Base-by-base conservation (phyloP, 2,797 vertebrate species). In the Trematocara caparti region DNA sequence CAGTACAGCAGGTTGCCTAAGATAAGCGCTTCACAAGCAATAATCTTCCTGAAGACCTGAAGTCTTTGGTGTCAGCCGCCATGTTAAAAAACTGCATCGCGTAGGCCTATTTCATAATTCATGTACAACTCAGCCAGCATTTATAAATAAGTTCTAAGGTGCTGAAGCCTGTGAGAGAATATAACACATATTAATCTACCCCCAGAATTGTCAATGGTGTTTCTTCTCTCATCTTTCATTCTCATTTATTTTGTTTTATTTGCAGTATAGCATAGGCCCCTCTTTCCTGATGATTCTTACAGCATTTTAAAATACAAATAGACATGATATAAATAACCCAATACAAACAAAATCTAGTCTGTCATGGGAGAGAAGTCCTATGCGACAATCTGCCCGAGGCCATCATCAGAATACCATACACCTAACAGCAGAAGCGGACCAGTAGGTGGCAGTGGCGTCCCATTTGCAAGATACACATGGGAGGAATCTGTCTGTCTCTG, bases 391-490 rank as follows among this genome's bases (percentile, higher is more conserved):
- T 84, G 85, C 91, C 82, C 10, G 72, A 87, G 92, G 90, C 87
- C 87, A 85, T 83, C 19, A 55, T 86, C 80, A 73, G 85, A 85
- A 55, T 24, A 15, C 83, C 81, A 81, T 30, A 45, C 38, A 78
- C 72, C 21, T 57, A 24, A n/a, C 78, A 50, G 78, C 71, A 19
- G 17, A 53, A 34, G 48, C 47, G 72, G 78, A 81, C 96, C 97
- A 95, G 94, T 96, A 97, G 98, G 97, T 98, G 98, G 98, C 98
- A 98, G 97, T 97, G 94, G 92, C 90, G 96, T 96, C 96, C 96
- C 96, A 88, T 91, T 94, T 93, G 92, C 88, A 75, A 34, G 71
- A 81, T 80, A 80, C 91, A 88, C 86, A 88, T 86, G 83, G 87
- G 91, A 83, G 76, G 83, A 80, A 87, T 78, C 30, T 79, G 47